phyloP scores from a whole-genome alignment of 2,797 vertebrate genomes.

The Euphonia xanthogaster region DNA sequence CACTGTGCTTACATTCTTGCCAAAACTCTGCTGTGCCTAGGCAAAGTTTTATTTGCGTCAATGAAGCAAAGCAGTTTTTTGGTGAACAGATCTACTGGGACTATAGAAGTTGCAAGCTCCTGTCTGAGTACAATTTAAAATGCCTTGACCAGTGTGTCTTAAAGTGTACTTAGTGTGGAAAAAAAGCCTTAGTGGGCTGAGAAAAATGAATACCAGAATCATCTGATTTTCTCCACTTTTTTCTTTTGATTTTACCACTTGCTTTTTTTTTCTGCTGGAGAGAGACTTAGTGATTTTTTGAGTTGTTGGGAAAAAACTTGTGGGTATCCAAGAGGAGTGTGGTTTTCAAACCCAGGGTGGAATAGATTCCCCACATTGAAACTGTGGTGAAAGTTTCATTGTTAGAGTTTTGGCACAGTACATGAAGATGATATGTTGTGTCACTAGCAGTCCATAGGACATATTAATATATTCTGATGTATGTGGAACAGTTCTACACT shows the following conservation, averaged over 20 bases:
- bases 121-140: neutral
- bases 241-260: neutral
- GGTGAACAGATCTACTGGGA: neutral
- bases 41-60: neutral
- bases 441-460: neutral
- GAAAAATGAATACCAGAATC: neutral
- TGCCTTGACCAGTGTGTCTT: neutral
- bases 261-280: neutral
- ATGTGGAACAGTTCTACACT: neutral
- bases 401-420: neutral
- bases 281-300: neutral
- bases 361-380: neutral
- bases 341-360: neutral
- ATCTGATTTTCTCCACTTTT: neutral
- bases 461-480: neutral
- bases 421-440: accelerated
- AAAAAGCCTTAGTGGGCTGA: neutral
- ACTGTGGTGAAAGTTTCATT: neutral
- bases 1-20: neutral
- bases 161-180: neutral
- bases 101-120: neutral
- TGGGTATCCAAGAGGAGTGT: neutral
- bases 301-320: neutral
- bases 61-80: neutral
- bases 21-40: neutral